These are phyloP conservation scores for Percina caprodes DNA, from an alignment of 2,113 vertebrate species.

Conservation along the genomic window DNA sequence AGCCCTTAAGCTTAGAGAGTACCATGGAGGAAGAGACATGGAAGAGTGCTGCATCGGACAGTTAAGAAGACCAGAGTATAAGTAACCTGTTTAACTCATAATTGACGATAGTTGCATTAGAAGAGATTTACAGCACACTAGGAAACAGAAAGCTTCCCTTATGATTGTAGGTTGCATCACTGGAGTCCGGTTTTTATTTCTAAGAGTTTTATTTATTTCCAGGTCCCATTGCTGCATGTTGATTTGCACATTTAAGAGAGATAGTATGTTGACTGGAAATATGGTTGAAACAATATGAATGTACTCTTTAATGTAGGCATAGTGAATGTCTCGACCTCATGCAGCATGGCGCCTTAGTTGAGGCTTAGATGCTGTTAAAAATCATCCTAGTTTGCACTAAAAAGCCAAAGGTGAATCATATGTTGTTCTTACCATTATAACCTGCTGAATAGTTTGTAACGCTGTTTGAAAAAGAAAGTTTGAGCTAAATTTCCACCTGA, in stretches of 20 bases:
- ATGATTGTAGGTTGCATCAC: slow-evolving; percentile 37
- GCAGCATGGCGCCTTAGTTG: slow-evolving; percentile 34
- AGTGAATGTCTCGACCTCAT: slow-evolving; percentile 9
- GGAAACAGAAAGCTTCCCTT: slow-evolving; percentile 21
- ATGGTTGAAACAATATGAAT: slow-evolving; percentile 42
- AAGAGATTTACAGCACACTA: slow-evolving; percentile 28
- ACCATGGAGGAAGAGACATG: background rate
- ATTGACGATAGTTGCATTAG: slow-evolving; percentile 12
- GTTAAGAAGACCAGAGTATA: slow-evolving; percentile 21
- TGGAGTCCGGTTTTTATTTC: slow-evolving; percentile 40
- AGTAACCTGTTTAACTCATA: background rate
- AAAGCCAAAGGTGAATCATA: slow-evolving; percentile 42
- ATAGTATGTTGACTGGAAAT: background rate
- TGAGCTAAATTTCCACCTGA: slow-evolving; percentile 15
- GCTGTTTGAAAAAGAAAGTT: slow-evolving; percentile 31
- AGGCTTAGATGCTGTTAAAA: slow-evolving; percentile 30
- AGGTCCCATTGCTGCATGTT: slow-evolving; percentile 56
- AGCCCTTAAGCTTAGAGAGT: slow-evolving; percentile 2
- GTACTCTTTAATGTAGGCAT: slow-evolving; percentile 33
- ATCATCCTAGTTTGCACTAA: slow-evolving; percentile 56
- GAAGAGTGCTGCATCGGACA: background rate
- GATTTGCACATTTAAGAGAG: slow-evolving; percentile 61
- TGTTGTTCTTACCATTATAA: slow-evolving; percentile 1
- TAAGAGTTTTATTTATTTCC: slow-evolving; percentile 26
- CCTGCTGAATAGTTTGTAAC: slow-evolving; percentile 24